Evolutionary conservation across 2,888 invertebrate genomes (phyloP), one percentile per base, ranked within the genome.

Genomic region (Rotaria magnacalcarata): DNA sequence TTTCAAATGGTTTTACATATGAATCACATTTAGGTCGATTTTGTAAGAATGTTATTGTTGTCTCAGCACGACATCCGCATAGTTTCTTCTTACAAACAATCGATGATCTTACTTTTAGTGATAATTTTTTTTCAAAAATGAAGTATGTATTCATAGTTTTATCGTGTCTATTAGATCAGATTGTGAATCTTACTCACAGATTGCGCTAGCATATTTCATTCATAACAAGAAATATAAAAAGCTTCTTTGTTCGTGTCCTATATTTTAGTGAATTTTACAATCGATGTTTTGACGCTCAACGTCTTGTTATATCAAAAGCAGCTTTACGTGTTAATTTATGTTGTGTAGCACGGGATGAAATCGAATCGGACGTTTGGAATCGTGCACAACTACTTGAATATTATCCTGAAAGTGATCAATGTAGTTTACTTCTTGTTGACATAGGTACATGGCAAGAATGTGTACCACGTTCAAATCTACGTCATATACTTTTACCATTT

Each of bases 371-470:
- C 34, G 80, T 80, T 80, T 80, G 80, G 80, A 80, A 80, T 47
- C 80, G 80, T 47, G 47, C 80, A 47, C 80, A 80, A 47, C 2
- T 80, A 43, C n/a, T 80, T 24, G 80, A 80, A 80, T 80, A 80
- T 80, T 24, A 80, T 80, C 43, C 24, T 34, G 75, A 80, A 80
- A 80, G 43, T 8, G 75, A 80, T 80, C 47, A 43, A 43, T 80
- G 75, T 21, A 80, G 47, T 47, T 43, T 80, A 47, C 24, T 47
- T 21, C 47, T 47, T 47, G 75, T 80, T 47, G 75, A 80, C 43
- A 47, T 80, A 80, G 75, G 75, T 24, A 47, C 75, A 16, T 80
- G 75, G 75, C 43, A 80, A 47, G 75, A 80, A 80, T 80, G 47
- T 80, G 47, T 80, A 80, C 75, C 75, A 47, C 75, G 75, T 24